Evolutionary conservation across 2,797 vertebrate species (phyloP), one percentile per base, ranked within the genome.

Genomic region (Caiman crocodilus): DNA sequence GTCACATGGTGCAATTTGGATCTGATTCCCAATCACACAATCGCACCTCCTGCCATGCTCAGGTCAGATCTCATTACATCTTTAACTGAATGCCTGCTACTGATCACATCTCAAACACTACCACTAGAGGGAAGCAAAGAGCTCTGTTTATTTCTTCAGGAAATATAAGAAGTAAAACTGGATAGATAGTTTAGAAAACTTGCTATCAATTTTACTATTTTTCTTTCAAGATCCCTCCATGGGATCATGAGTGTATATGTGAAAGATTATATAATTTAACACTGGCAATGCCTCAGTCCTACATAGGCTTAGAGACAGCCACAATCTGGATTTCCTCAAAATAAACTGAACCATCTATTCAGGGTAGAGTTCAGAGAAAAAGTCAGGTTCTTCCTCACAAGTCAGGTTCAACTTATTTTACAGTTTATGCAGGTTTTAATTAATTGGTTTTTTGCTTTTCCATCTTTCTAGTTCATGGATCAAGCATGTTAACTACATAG

Each of bases 61-160:
- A 50, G 42, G 42, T 50, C 42, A 50, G 42, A 50, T 50, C 42
- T 10, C 42, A 50, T 10, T 50, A 50, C 42, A 50, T 50, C 42
- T 50, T 50, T 50, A 50, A 50, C 42, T 50, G 42, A 50, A 50
- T 50, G 42, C 18, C 35, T 35, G 15, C 21, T 71, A 1, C 7
- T 4, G 59, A 0, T 0, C 74, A 50, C 57, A 50, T 14, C 14
- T 20, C 32, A 35, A 59, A 35, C 55, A 4, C 1, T 0, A 85
- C 95, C 96, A 83, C 74, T 28, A 93, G 96, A 95, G 96, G 96
- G 96, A 94, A 94, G 90, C 90, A 96, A 26, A 25, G 78, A 89
- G 20, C 92, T 85, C 91, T 92, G 89, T 58, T 85, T 10, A 73
- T 73, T 90, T 67, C 28, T 6, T 32, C 79, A 4, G 32, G 6